phyloP scores from a whole-genome alignment of 2,113 vertebrate species.

The Beaufortia kweichowensis region DNA sequence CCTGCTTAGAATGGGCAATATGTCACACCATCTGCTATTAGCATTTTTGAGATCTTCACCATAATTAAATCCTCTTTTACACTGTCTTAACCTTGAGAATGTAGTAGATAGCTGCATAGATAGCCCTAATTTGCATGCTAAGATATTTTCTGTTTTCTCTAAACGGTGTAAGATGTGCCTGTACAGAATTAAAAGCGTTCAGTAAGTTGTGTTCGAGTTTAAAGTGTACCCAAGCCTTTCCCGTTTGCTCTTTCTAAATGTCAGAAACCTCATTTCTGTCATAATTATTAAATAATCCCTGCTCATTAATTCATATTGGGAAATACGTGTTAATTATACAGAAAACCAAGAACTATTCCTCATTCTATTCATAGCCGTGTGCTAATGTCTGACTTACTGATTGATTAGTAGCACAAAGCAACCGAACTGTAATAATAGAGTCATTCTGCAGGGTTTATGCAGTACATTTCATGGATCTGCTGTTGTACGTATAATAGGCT shows the following conservation, averaged over 20 bases:
- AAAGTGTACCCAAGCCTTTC: too few relatives aligned
- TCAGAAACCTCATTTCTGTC: constrained; percentile 8
- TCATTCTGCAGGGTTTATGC: constrained; percentile 5
- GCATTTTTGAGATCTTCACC: background rate
- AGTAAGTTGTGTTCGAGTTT: too few relatives aligned
- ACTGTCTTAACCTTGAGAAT: too few relatives aligned
- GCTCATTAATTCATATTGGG: background rate
- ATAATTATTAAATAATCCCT: constrained; percentile 4
- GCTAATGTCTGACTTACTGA: constrained; percentile 27
- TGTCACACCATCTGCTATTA: background rate
- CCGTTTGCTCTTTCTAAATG: background rate
- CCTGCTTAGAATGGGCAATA: background rate
- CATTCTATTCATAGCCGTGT: constrained; percentile 14
- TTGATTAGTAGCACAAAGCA: constrained; percentile 16
- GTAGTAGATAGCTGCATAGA: too few relatives aligned
- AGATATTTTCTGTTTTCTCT: too few relatives aligned
- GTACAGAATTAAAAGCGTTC: too few relatives aligned
- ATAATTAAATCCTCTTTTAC: background rate
- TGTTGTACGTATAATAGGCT: constrained; percentile 27
- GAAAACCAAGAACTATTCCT: background rate
- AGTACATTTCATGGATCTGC: constrained; percentile 27
- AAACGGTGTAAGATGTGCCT: too few relatives aligned
- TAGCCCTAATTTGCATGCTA: too few relatives aligned
- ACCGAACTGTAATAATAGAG: constrained; percentile 31
- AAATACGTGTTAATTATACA: constrained; percentile 28